Evolutionary conservation across 2,113 vertebrate genomes (phyloP), one percentile per base, ranked within the genome.

Genomic region (Thinocorus orbignyianus): DNA sequence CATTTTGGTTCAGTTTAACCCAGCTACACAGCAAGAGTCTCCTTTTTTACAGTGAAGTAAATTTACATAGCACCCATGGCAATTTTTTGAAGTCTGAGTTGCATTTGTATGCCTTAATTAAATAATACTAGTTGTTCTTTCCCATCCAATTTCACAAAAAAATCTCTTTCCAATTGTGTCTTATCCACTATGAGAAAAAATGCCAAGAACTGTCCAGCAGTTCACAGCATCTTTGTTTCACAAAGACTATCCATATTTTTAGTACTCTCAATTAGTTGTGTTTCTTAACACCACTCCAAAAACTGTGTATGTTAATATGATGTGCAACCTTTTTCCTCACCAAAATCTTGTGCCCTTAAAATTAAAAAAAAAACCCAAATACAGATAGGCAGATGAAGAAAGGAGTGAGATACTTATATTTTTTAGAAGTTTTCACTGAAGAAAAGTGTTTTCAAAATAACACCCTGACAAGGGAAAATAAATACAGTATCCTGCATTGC

Each of bases 241-340:
- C 9, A 57, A 73, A 73, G 4, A 8, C 11, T 26, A 24, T 18
- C 8, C 6, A 6, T 39, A 52, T 48, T 86, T 79, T 84, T 28
- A 31, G 10, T 33, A 42, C 3, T 41, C 2, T 70, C 20, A 85
- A 25, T 7, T 92, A 20, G 30, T 93, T 55, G 81, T 31, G 37
- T 90, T 97, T 97, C 73, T 91, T 54, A 86, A 81, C 46, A 97
- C 8, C 25, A 68, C 58, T 30, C 9, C 4, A 48, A 76, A 91
- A 93, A 77, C 28, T 13, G 0, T 15, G 8, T 39, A 42, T 86
- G 49, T 17, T 58, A 39, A 73, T 94, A 28, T 77, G 93, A 95
- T 92, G 5, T 7, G 46, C 7, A 14, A 6, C 13, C 9, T 33
- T 78, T 13, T 97, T 96, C 88, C 96, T 97, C 95, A 97, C 97